phyloP scores from a whole-genome alignment of 2,113 vertebrate species.

The Acanthochromis polyacanthus region DNA sequence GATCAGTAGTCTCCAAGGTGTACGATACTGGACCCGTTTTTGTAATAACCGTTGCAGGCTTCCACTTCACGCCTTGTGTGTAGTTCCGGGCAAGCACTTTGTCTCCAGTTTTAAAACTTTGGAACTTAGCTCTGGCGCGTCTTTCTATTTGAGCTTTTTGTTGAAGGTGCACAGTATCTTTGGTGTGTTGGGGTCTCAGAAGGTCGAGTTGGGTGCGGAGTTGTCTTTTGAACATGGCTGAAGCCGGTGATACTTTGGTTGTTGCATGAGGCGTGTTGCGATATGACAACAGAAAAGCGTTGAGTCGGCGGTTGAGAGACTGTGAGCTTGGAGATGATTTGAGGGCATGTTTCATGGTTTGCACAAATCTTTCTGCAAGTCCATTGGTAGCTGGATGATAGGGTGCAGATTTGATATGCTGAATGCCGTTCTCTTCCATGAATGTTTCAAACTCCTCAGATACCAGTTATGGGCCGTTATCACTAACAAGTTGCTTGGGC shows the following conservation, averaged over 20 bases:
- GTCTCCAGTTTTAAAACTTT: no score
- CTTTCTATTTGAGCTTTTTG: background rate
- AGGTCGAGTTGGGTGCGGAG: background rate
- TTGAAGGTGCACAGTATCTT: background rate
- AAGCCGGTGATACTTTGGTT: background rate
- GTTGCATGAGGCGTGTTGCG: background rate
- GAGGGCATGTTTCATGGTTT: constrained; percentile 17
- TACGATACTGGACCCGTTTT: background rate
- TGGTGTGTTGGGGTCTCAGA: background rate
- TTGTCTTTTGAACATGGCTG: background rate
- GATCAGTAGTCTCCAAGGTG: background rate
- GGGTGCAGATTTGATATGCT: background rate
- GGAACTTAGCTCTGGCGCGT: background rate
- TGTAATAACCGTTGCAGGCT: background rate
- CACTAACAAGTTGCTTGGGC: constrained; percentile 6
- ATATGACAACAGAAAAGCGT: background rate
- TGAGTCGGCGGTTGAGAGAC: background rate
- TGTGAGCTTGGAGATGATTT: background rate
- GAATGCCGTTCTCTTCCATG: background rate
- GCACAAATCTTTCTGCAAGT: constrained; percentile 7
- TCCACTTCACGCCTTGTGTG: background rate
- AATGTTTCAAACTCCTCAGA: constrained; percentile 14
- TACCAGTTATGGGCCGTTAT: constrained; percentile 1
- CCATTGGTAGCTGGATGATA: background rate
- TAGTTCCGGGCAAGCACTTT: background rate